Evolutionary conservation across 2,888 invertebrate species (phyloP).

Genomic region (Amphimallon solstitiale): DNA sequence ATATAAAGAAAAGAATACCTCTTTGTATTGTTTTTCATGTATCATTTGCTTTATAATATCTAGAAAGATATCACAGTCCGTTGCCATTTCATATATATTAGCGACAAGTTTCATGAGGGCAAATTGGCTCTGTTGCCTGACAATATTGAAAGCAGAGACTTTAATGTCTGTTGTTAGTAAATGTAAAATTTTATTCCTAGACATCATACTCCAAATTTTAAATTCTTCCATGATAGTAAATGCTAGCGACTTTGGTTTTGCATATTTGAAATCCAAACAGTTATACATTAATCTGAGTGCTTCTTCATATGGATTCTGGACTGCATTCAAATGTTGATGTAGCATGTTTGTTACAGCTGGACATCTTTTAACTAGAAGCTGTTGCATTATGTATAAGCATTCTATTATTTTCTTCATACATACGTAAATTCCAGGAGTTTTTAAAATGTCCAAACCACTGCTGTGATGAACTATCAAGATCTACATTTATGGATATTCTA

Average conservation of each 20-base stretch:
- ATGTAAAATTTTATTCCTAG: constrained; percentile 62
- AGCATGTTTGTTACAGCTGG: constrained; percentile 58
- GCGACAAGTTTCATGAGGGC: constrained; percentile 72
- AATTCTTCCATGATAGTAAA: constrained; percentile 73
- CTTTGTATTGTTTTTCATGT: constrained; percentile 72
- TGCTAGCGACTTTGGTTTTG: constrained; percentile 72
- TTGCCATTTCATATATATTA: constrained; percentile 71
- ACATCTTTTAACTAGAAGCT: constrained; percentile 60
- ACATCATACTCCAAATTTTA: constrained; percentile 64
- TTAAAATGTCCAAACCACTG: constrained; percentile 43
- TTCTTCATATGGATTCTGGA: constrained; percentile 70
- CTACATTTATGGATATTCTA: constrained; percentile 41
- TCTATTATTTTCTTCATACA: constrained; percentile 7
- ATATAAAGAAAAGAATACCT: constrained; percentile 59
- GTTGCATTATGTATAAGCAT: background rate
- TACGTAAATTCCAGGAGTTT: constrained; percentile 44
- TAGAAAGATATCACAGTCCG: constrained; percentile 72
- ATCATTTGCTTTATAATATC: constrained; percentile 71
- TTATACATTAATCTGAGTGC: constrained; percentile 70
- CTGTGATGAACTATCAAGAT: constrained; percentile 36
- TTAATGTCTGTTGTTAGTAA: constrained; percentile 69
- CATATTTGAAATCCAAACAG: constrained; percentile 71
- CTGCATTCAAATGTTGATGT: constrained; percentile 55
- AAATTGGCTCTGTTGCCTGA: constrained; percentile 74
- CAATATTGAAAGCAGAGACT: constrained; percentile 77